Evolutionary conservation across 1,140 invertebrate species (phyloP), one percentile per base, ranked within the genome.

Genomic region (Drosophila truncata): DNA sequence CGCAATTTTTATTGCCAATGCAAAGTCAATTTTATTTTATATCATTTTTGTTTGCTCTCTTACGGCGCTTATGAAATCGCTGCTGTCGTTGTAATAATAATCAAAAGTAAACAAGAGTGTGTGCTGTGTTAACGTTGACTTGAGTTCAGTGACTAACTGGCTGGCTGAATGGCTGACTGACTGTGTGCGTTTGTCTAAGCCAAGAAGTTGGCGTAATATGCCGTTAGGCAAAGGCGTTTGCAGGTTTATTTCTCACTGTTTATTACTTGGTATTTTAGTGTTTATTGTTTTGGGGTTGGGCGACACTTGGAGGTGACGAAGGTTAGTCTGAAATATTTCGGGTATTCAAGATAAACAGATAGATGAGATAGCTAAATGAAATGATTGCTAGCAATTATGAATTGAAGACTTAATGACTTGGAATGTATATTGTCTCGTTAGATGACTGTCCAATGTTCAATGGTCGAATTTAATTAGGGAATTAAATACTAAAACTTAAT

Each of bases 1-100:
- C 73, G 59, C 67, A 44, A 69, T 84, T 79, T 78, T 90, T 90
- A 84, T 90, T 70, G 69, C 58, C 64, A 23, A 59, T 70, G 63
- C 58, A 18, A 59, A 61, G 50, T 46, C 47, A 37, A 49, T 49
- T 71, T 49, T 47, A 74, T 63, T 66, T 80, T 42, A 44, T 80
- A 57, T 52, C 73, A 61, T 70, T 74, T 60, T 31, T 35, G 55
- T 27, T 61, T 74, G 54, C 69, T 37, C 33, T 44, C 62, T 61
- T 27, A 54, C 35, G 41, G 31, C 33, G 61, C 62, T 77, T 77
- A 77, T 54, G 62, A 77, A 77, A 77, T 77, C 63, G 18, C 35
- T 14, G 27, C 42, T 42, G 62, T 66, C 64, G 44, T 49, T 61
- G 55, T 57, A 69, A 69, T 59, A 61, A 78, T 77, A 77, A 67